A percentile compares a stretch with the other conserved stretches of the same genome.
phyloP scores from a whole-genome alignment of 2,888 invertebrate species.

The Tanypteryx hageni region DNA sequence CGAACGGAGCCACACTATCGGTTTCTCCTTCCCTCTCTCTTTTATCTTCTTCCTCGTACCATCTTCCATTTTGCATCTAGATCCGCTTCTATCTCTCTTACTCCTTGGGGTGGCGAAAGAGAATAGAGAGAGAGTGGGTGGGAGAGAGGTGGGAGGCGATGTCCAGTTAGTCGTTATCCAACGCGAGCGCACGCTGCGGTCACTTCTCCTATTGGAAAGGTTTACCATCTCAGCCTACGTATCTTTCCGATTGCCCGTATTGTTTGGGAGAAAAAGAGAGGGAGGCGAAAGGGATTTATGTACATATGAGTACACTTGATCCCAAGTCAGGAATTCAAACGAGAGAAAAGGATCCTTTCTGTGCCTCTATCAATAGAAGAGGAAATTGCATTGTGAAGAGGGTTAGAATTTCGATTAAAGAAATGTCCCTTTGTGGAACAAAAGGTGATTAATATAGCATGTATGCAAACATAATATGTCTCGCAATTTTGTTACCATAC shows the following conservation, averaged over 20 bases:
- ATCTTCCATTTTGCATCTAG: no score
- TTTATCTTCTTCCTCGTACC: no score
- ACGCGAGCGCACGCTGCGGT: neutral
- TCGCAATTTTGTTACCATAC: no score
- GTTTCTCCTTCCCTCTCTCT: no score
- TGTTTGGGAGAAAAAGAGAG: neutral
- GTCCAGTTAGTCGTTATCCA: slow-evolving; percentile 25
- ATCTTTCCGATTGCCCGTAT: neutral
- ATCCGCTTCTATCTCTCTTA: neutral
- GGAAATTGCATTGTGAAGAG: no score
- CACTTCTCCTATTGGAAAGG: neutral
- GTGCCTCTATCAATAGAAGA: neutral
- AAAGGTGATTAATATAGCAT: no score
- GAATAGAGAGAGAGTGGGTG: no score
- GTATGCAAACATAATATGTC: no score
- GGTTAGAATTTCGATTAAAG: no score
- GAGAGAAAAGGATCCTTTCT: neutral
- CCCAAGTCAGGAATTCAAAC: neutral
- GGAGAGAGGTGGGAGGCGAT: slow-evolving; percentile 1
- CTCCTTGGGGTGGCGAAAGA: neutral
- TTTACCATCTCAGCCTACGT: neutral
- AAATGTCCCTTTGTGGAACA: no score
- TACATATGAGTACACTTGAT: neutral
- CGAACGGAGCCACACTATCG: neutral
- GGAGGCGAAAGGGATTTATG: slow-evolving; percentile 2